Conservation (phyloP, 2,797 vertebrate species). For the Sciurus vulgaris region DNA sequence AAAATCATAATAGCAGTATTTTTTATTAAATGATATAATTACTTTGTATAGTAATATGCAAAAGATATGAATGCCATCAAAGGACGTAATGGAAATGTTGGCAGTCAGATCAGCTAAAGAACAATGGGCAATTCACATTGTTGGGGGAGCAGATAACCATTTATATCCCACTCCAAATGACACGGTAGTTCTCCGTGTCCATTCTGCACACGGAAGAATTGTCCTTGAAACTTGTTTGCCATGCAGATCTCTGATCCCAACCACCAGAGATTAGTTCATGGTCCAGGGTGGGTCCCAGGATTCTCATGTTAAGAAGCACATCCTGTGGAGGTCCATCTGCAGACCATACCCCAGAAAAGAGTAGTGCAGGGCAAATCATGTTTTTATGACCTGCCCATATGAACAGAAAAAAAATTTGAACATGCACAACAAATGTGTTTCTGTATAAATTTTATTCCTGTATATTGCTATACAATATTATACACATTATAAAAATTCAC, state of each 20-base stretch:
- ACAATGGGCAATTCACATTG: background rate
- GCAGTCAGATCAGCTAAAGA: background rate
- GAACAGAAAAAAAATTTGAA: background rate
- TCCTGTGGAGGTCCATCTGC: background rate
- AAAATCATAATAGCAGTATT: background rate
- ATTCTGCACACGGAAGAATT: background rate
- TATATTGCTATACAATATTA: background rate
- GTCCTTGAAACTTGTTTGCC: background rate
- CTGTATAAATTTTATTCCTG: background rate
- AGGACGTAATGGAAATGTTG: background rate
- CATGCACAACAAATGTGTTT: background rate
- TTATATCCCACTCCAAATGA: background rate
- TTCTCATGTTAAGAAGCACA: background rate
- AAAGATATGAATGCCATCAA: background rate
- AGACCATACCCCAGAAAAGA: background rate
- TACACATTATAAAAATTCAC: background rate
- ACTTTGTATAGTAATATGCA: background rate
- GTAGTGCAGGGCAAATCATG: background rate
- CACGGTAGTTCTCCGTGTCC: no score
- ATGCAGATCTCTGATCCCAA: background rate
- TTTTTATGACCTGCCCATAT: background rate
- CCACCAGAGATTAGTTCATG: background rate
- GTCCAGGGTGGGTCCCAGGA: background rate
- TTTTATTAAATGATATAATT: background rate
- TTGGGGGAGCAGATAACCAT: background rate